Evolutionary conservation across 1,140 invertebrate genomes (phyloP).

Genomic region (Drosophila hydei): DNA sequence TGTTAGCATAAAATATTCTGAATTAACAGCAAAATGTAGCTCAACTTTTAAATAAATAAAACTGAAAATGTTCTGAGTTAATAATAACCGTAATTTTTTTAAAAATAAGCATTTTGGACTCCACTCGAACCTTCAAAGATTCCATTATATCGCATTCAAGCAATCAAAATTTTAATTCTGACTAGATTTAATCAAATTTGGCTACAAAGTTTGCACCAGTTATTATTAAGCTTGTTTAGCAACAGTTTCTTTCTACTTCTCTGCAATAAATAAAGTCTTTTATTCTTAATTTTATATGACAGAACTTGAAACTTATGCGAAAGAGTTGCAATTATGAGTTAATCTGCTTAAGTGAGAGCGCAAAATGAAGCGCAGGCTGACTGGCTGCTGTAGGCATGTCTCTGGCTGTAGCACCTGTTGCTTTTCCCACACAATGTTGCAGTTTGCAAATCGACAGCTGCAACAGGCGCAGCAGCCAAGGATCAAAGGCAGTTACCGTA

Average conservation of each 20-base stretch:
- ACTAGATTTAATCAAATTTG: no score
- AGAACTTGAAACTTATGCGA: slow-evolving; percentile 3
- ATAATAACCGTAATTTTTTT: no score
- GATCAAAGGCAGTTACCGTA: slow-evolving; percentile 77
- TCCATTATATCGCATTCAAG: no score
- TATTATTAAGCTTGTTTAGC: no score
- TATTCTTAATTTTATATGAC: background rate
- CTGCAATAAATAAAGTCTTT: slow-evolving; percentile 7
- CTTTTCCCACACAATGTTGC: slow-evolving; percentile 69
- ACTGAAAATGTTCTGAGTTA: no score
- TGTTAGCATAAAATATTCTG: no score
- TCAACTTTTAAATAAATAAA: no score
- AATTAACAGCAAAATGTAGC: no score
- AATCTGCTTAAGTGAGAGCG: slow-evolving; percentile 64
- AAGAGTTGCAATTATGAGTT: slow-evolving; percentile 51
- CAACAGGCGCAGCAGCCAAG: slow-evolving; percentile 31
- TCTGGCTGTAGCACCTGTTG: slow-evolving; percentile 72
- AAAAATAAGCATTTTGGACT: no score
- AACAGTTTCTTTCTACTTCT: background rate
- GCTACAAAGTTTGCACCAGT: no score
- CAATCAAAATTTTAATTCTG: no score
- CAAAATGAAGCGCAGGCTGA: slow-evolving; percentile 2
- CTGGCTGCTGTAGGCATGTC: background rate
- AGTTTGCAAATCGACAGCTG: slow-evolving; percentile 39
- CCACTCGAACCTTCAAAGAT: no score